Base-by-base conservation (phyloP, 2,888 invertebrate species). In the Escarpia spicata region DNA sequence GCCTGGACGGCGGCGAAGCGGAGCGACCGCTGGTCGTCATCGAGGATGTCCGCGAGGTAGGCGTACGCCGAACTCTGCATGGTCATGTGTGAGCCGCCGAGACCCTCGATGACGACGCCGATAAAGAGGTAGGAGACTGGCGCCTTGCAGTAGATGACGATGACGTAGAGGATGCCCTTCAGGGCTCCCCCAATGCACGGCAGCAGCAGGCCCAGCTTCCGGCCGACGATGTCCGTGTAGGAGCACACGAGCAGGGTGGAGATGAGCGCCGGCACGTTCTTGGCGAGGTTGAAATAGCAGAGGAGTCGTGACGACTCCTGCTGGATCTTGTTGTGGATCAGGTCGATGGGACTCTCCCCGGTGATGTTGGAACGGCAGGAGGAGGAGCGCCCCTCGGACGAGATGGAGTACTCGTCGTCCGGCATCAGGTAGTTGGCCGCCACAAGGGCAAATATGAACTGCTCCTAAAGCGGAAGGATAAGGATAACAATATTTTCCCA, bases 41-140 rank as follows among this genome's bases (percentile, higher is more conserved):
- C 19, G 45, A 90, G 44, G 91, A 90, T 90, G 91, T 92, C 92
- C 10, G 92, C 92, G 89, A 92, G 44, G 92, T 92, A 92, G 91
- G 91, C 91, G 75, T 91, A 92, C 15, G 92, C 91, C 92, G 91
- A 52, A n/a, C 91, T 75, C 92, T 58, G 58, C 26, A 75, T 44
- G 10, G 91, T 91, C 91, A 92, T 91, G 37, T 92, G 92, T 10
- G 92, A 92, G 26, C 92, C 92, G n/a, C 91, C 52, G 31, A 91
- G 12, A 31, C 92, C 92, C 75, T 75, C 75, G 75, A 75, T 75
- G 75, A n/a, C 75, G 75, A 26, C 75, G 75, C 75, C 75, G 26
- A 75, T 75, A 26, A 26, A 75, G 75, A 75, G 75, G 19, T 75
- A 75, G 75, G 75, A 75, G 19, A 75, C 75, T 26, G 75, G 75